Evolutionary conservation across 2,888 invertebrate genomes (phyloP).

Genomic region (Brachyptera risi): DNA sequence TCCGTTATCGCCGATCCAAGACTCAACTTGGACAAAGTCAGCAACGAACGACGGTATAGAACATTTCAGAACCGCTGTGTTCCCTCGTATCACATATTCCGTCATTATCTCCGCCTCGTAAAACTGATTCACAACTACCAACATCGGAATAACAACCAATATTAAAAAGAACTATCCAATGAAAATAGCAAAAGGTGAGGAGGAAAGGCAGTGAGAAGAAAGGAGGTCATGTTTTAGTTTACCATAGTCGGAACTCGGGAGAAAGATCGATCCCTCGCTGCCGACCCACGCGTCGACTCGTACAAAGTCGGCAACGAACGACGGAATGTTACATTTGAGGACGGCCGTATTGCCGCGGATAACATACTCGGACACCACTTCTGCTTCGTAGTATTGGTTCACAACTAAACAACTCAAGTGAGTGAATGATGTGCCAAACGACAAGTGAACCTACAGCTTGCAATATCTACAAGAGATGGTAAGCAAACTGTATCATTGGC

Average conservation of each 20-base stretch:
- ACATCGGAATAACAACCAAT: too few relatives aligned
- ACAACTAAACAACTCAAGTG: slow-evolving; percentile 61
- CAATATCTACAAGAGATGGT: too few relatives aligned
- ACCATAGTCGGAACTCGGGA: slow-evolving; percentile 70
- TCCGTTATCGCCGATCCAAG: slow-evolving; percentile 55
- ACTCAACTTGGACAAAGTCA: slow-evolving; percentile 66
- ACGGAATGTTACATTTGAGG: slow-evolving; percentile 84
- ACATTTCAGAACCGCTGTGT: slow-evolving; percentile 67
- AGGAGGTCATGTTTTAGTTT: slow-evolving; percentile 39
- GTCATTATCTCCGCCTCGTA: slow-evolving; percentile 69
- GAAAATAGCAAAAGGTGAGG: background rate
- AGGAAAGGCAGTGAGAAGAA: too few relatives aligned
- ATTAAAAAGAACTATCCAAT: too few relatives aligned
- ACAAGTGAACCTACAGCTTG: background rate
- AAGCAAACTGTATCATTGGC: too few relatives aligned
- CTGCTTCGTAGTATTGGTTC: slow-evolving; percentile 83
- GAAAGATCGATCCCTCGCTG: slow-evolving; percentile 63
- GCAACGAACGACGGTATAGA: slow-evolving; percentile 71
- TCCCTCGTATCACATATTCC: slow-evolving; percentile 69
- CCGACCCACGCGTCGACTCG: slow-evolving; percentile 77
- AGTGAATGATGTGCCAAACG: background rate
- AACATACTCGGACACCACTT: slow-evolving; percentile 86
- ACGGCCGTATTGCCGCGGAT: slow-evolving; percentile 85
- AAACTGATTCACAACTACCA: slow-evolving; percentile 69
- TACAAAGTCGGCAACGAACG: slow-evolving; percentile 87